Conservation (phyloP, 1,140 invertebrate genomes). For the Papilio polyxenes region DNA sequence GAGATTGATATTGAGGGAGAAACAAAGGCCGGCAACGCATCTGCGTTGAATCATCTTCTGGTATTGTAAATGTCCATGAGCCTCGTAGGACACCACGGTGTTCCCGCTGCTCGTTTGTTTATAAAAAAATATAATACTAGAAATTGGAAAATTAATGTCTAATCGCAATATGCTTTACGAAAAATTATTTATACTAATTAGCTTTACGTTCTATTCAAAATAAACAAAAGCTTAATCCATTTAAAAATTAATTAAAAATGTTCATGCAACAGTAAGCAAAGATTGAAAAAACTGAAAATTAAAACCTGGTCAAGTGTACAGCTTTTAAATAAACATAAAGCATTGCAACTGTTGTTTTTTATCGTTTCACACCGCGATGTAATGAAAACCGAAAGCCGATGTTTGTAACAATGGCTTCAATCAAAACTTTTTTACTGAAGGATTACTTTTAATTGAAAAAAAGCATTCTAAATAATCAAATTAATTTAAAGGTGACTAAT, state of each 20-base stretch:
- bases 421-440: conserved; percentile 10
- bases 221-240: background rate
- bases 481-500: background rate
- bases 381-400: conserved; percentile 16
- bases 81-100: too few relatives aligned
- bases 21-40: too few relatives aligned
- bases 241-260: conserved; percentile 3
- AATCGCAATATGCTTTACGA: too few relatives aligned
- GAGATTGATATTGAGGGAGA: too few relatives aligned
- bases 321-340: conserved; percentile 24
- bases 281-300: conserved; percentile 21
- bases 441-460: background rate
- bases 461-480: background rate
- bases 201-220: background rate
- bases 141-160: too few relatives aligned
- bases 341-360: conserved; percentile 12
- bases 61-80: too few relatives aligned
- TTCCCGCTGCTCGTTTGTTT: too few relatives aligned
- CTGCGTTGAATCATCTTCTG: too few relatives aligned
- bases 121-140: too few relatives aligned
- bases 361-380: conserved; percentile 2
- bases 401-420: conserved; percentile 25
- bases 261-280: background rate
- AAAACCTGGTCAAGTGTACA: conserved; percentile 26
- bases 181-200: background rate